Evolutionary conservation across 2,888 invertebrate genomes (phyloP).

Genomic region (Ecliptopera silaceata): DNA sequence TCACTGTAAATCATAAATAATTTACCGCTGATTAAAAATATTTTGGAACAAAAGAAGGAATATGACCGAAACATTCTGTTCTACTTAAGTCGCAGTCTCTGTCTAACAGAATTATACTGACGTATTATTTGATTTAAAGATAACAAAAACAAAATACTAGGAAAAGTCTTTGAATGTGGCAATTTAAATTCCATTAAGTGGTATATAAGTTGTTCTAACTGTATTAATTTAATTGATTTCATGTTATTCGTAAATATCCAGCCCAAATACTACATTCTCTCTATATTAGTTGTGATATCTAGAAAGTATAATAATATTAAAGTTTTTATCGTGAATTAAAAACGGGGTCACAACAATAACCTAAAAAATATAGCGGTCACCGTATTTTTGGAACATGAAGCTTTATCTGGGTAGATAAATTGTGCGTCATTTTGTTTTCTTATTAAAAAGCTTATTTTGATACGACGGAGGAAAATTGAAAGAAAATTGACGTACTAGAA

Average conservation of each 20-base stretch:
- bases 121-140: not conserved
- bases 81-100: not conserved
- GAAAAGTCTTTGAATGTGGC: no score
- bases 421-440: not conserved
- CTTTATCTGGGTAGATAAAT: not conserved
- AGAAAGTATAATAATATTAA: no score
- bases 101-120: not conserved
- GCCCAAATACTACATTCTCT: no score
- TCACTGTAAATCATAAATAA: constrained; percentile 26
- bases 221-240: no score
- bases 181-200: no score
- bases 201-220: no score
- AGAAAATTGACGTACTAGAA: not conserved
- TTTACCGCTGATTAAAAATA: constrained; percentile 26
- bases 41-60: constrained; percentile 17
- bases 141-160: no score
- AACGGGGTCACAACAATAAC: not conserved
- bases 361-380: not conserved
- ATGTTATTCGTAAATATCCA: no score
- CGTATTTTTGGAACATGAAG: not conserved
- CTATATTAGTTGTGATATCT: no score
- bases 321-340: no score
- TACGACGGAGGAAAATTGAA: not conserved
- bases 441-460: not conserved
- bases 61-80: constrained; percentile 12